Base-by-base conservation (phyloP, 2,113 vertebrate genomes). In the Taurulus bubalis region DNA sequence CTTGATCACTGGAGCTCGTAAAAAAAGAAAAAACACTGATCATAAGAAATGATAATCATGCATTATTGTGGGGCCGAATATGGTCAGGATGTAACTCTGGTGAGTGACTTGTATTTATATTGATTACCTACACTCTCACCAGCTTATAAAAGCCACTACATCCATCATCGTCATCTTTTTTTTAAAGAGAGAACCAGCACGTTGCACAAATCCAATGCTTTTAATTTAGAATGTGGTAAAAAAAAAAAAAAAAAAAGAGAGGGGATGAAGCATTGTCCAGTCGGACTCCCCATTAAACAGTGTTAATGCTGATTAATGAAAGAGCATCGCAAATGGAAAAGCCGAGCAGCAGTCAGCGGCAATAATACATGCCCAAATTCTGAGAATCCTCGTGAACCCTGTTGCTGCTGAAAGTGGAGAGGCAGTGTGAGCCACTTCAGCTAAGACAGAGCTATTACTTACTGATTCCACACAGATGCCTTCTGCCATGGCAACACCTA, bases 221-320 rank as follows among this genome's bases (percentile, higher is more conserved):
- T 87, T 88, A 89, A 90, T 89, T 82, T 80, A 84, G 71, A 80
- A 26, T 71, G 32, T 8, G 71, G 60, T 74, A 45, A 49, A 4
- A 71, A 26, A 84, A 81, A 85, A 91, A 92, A 80, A 71, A 26
- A 82, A 81, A 85, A 91, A 92, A 81, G 81, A 89, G 74, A 81
- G 75, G 62, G 80, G 78, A 84, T 75, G 86, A 84, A 75, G 82
- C 77, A 24, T 79, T 68, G 68, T 87, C 73, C 79, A 82, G 79
- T 78, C 71, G 24, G 71, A 80, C 74, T 78, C 78, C 75, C 53
- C 64, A 38, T 47, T 79, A 69, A 75, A 64, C 24, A 28, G 55
- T 30, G 84, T 74, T 90, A 87, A 93, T 89, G 85, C 88, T 83
- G 86, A 93, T 93, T 92, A 91, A 93, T 87, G 90, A 92, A 86